phyloP scores from a whole-genome alignment of 2,888 invertebrate genomes.

The Cheilosia vulpina region DNA sequence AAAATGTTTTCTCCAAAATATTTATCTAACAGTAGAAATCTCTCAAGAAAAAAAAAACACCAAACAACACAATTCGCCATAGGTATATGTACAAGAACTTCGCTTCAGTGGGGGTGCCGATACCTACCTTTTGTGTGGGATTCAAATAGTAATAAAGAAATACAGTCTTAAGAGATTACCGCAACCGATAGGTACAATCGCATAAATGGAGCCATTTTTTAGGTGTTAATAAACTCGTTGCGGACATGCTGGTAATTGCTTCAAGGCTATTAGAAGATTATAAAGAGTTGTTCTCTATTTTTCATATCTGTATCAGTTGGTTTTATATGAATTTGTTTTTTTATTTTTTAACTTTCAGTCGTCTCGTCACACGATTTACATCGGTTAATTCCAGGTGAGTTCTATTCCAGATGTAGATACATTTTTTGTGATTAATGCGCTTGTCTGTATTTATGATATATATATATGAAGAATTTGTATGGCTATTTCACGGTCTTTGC shows the following conservation, averaged over 20 bases:
- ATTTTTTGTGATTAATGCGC: slow-evolving; percentile 2
- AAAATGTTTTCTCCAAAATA: not conserved
- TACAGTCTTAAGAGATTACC: slow-evolving; percentile 1
- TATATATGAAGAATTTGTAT: slow-evolving; percentile 25
- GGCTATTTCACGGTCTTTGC: slow-evolving; percentile 47
- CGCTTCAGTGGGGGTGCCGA: not conserved
- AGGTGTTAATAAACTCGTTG: slow-evolving; percentile 67
- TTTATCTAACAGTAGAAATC: slow-evolving; percentile 10
- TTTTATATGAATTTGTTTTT: not conserved
- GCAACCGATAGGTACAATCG: not conserved
- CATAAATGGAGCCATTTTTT: slow-evolving; percentile 13
- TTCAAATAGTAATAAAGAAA: not conserved
- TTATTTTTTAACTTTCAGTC: not conserved
- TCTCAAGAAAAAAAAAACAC: not conserved
- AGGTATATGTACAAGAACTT: no score
- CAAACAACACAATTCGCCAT: no score
- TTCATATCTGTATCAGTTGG: slow-evolving; percentile 27
- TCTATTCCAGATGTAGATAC: slow-evolving; percentile 9
- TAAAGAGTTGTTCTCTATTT: slow-evolving; percentile 15
- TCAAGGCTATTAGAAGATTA: slow-evolving; percentile 62
- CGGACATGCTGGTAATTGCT: slow-evolving; percentile 60
- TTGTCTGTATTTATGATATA: slow-evolving; percentile 15
- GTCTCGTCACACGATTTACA: slow-evolving; percentile 43
- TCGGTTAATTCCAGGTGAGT: slow-evolving; percentile 25
- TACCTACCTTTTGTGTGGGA: not conserved